Evolutionary conservation across 2,113 vertebrate species (phyloP).

Genomic region (Callithrix jacchus): DNA sequence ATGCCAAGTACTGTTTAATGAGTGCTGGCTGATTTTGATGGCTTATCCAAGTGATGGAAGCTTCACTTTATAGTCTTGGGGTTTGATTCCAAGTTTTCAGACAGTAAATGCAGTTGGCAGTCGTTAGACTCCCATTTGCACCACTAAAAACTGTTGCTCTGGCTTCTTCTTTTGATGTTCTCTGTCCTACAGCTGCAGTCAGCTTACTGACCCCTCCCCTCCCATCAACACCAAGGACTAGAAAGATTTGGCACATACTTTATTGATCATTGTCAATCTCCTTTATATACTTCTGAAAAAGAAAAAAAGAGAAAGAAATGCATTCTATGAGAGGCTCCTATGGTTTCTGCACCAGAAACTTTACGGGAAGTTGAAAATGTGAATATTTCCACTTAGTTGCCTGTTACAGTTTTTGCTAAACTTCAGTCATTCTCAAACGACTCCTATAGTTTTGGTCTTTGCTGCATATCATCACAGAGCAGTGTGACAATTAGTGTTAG

Average conservation of each 20-base stretch:
- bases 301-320: neutral
- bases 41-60: neutral
- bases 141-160: neutral
- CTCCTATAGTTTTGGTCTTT: neutral
- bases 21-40: conserved; percentile 12
- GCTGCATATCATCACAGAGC: neutral
- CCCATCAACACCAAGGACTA: neutral
- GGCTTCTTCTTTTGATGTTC: neutral
- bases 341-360: neutral
- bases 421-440: neutral
- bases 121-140: neutral
- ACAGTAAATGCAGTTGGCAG: conserved; percentile 23
- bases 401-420: neutral
- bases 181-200: neutral
- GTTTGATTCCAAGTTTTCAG: conserved; percentile 42
- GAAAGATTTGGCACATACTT: neutral
- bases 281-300: neutral
- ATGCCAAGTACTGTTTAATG: conserved; percentile 60
- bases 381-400: neutral
- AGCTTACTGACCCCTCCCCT: neutral
- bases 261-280: neutral
- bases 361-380: neutral
- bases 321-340: neutral
- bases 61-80: conserved; percentile 23
- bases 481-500: neutral